Base-by-base conservation (phyloP, 2,888 invertebrate species). In the Mythimna pallens region DNA sequence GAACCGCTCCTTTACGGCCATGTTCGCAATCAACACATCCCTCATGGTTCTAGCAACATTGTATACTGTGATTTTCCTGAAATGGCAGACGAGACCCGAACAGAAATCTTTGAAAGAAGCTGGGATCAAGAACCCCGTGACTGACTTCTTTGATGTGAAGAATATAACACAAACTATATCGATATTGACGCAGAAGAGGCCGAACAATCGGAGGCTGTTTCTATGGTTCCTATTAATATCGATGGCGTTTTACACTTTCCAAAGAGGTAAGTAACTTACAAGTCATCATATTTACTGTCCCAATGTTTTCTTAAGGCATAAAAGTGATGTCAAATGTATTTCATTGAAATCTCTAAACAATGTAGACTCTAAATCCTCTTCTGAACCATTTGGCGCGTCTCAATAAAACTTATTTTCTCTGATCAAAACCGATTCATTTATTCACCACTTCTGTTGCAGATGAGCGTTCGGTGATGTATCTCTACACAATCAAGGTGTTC, bases 181-280 rank as follows among this genome's bases (percentile, higher is more conserved):
- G 17, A 97, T 98, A 0, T 87, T 98, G 7, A 91, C 96, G 0
- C 98, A 97, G 86, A 95, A 92, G 62, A 95, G 98, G 17, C 88
- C 94, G 0, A 94, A 96, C 8, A 96, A 97, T 76, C 94, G 97
- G 14, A 96, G 98, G 80, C 88, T 97, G 50, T 98, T 97, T 82
- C 91, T 98, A 5, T 97, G 97, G 92, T 94, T 98, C 54, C 92
- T 98, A n/a, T 96, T 98, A 17, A 86, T 97, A 14, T 97, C 97
- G 25, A 98, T 98, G 98, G 97, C 97, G 0, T 95, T 98, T 65
- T 98, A 98, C 86, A 98, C 98, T 65, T 98, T 98, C 89, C 98
- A 98, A 92, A 97, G 98, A 89, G 97, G 97, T 97, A 83, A 83
- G 88, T 87, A 6, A 3, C 5, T 2, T 20, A 50, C 20, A 17